Percentiles rank a stretch among this genome's conserved stretches.
phyloP scores from a whole-genome alignment of 2,888 invertebrate species.

The Cecidostiba fungosa region DNA sequence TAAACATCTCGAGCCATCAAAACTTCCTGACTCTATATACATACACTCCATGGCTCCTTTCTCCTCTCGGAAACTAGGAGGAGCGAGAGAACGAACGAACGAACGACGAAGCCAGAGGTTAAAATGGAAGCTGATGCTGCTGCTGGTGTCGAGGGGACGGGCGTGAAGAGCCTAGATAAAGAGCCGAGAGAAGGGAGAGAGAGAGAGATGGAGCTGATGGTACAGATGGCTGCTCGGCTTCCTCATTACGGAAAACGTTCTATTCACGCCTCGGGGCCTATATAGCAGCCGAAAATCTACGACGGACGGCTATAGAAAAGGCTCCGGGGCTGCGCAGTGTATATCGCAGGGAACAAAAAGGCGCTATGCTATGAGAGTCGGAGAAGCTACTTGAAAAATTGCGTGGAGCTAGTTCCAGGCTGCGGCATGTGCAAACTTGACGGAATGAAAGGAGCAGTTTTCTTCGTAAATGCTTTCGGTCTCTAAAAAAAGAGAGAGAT shows the following conservation, averaged over 20 bases:
- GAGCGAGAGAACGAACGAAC: conserved; percentile 16
- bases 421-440: neutral
- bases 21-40: conserved; percentile 8
- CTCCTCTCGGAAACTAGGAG: neutral
- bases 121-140: conserved; percentile 2
- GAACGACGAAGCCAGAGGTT: neutral
- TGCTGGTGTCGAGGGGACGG: neutral
- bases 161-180: conserved; percentile 59
- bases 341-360: neutral
- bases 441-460: neutral
- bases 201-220: conserved; percentile 56
- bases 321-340: neutral
- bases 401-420: neutral
- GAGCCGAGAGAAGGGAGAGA: conserved; percentile 64
- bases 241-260: conserved; percentile 74
- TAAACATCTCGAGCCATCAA: conserved; percentile 42
- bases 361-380: neutral
- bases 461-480: neutral
- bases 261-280: conserved; percentile 72
- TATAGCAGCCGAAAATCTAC: conserved; percentile 59
- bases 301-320: neutral
- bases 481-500: neutral
- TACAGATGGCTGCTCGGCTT: conserved; percentile 67
- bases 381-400: neutral
- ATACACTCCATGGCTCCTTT: neutral